These are phyloP conservation scores for Aporophyla nigra DNA, from an alignment of 2,888 invertebrate species.

Conservation along the genomic window DNA sequence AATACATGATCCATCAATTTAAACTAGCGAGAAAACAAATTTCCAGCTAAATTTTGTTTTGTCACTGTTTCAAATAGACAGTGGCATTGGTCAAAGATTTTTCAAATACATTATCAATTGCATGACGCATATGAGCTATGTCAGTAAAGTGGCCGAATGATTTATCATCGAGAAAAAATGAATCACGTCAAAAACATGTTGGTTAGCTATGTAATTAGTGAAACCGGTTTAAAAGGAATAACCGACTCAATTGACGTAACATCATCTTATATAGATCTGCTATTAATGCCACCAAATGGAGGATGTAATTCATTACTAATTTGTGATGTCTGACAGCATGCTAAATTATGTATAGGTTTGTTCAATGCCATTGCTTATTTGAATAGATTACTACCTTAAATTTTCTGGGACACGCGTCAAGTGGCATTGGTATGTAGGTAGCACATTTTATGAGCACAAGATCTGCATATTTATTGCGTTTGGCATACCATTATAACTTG, in stretches of 20 bases:
- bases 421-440: constrained; percentile 46
- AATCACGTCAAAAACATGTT: constrained; percentile 37
- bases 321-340: constrained; percentile 2
- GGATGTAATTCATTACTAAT: constrained; percentile 35
- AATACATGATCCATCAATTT: too few relatives aligned
- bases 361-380: constrained; percentile 52
- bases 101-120: constrained; percentile 23
- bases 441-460: constrained; percentile 46
- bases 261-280: constrained; percentile 32
- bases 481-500: constrained; percentile 13
- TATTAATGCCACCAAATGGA: constrained; percentile 22
- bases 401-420: constrained; percentile 33
- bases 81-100: constrained; percentile 6
- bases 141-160: background rate
- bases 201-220: constrained; percentile 37
- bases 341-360: constrained; percentile 40
- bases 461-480: constrained; percentile 47
- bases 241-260: constrained; percentile 52
- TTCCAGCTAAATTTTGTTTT: background rate
- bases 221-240: constrained; percentile 50
- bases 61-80: background rate
- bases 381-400: constrained; percentile 36
- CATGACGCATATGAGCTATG: constrained; percentile 9
- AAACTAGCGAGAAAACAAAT: too few relatives aligned
- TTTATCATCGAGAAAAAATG: constrained; percentile 28